Evolutionary conservation across 2,797 vertebrate genomes (phyloP), one percentile per base, ranked within the genome.

Genomic region (Rhabdomys pumilio): DNA sequence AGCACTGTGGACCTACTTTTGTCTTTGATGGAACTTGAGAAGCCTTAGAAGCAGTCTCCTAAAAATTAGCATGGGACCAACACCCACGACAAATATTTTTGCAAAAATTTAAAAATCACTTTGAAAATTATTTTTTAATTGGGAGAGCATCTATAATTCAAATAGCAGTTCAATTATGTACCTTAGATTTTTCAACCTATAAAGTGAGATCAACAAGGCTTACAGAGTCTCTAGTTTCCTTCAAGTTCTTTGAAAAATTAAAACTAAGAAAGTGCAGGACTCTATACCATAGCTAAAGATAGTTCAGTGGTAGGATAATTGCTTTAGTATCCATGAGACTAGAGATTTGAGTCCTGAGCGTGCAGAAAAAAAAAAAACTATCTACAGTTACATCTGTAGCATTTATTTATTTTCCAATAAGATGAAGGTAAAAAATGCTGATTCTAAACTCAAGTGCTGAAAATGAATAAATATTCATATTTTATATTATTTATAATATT

Each of bases 241-340:
- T 92, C 65, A 14, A 88, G 73, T 80, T 50, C 53, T 79, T 92
- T 67, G 53, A 88, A 95, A 95, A 83, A 80, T 41, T 31, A 77
- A 92, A 77, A 85, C 11, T 29, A 91, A 87, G 1, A 50, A 50
- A 82, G 77, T 4, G 47, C 72, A 77, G 44, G 4, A 80, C 26
- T 44, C 26, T 61, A 22, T 34, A 38, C 11, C 1, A 47, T 19
- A 29, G 10, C 29, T 63, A 47, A 13, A 38, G 26, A n/a, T 50
- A 31, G 8, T n/a, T 34, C 13, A 63, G 73, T 89, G 73, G 31
- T n/a, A 77, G 11, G 1, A 61, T n/a, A 77, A 44, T 14, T 61
- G 26, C 26, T 44, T 44, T 61, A 41, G 19, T 47, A 17, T 77
- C 2, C 17, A n/a, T 6, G 61, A 63, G 72, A n/a, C 19, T 41